Percentiles rank a stretch among this genome's conserved stretches.
Evolutionary conservation across 2,888 invertebrate species (phyloP).

Genomic region (Azorinus chamasolen): DNA sequence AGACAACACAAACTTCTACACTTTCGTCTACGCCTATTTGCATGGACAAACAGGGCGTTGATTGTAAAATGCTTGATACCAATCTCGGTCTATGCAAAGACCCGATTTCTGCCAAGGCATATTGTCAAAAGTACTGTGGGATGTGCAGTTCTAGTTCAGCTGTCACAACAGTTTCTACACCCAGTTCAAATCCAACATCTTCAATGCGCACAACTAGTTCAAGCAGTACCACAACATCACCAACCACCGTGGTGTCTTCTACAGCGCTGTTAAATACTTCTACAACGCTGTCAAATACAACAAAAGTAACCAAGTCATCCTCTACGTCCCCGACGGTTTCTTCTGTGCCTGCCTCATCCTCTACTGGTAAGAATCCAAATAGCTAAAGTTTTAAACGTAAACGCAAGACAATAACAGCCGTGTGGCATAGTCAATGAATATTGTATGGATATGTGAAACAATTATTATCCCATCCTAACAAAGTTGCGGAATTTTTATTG

Average conservation of each 20-base stretch:
- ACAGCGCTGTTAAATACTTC: background rate
- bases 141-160: slow-evolving; percentile 13
- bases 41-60: slow-evolving; percentile 16
- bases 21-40: slow-evolving; percentile 5
- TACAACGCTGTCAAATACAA: background rate
- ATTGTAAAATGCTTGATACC: slow-evolving; percentile 25
- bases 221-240: slow-evolving; percentile 7
- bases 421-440: too few relatives aligned
- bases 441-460: too few relatives aligned
- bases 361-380: too few relatives aligned
- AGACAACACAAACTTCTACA: background rate
- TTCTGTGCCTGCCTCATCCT: too few relatives aligned
- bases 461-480: too few relatives aligned
- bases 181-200: background rate
- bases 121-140: slow-evolving; percentile 29
- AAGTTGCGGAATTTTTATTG: too few relatives aligned
- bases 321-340: too few relatives aligned
- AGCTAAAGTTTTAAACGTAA: too few relatives aligned
- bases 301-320: too few relatives aligned
- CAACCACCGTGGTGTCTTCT: background rate
- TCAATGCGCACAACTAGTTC: slow-evolving; percentile 11
- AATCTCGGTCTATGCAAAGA: slow-evolving; percentile 18
- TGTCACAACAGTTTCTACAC: background rate
- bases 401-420: too few relatives aligned
- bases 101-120: slow-evolving; percentile 4